Base-by-base conservation (phyloP, 1,140 invertebrate species). In the Ooceraea biroi region DNA sequence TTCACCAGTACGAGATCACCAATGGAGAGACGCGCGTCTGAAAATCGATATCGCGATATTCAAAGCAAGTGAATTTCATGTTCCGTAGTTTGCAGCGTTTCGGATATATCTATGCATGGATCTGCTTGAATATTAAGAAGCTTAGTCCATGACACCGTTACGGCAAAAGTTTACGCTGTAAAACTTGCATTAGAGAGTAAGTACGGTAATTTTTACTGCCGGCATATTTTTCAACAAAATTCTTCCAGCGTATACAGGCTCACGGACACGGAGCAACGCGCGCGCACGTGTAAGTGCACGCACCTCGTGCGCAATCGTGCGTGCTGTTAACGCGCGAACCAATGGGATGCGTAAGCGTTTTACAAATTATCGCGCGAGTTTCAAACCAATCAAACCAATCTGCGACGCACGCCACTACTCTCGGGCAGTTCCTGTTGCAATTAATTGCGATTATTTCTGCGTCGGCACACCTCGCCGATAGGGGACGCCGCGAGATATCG, bases 21-120 rank as follows among this genome's bases (percentile, higher is more conserved):
- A 3, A 78, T 19, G 22, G 55, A 11, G 55, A 19, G n/a, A n/a
- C n/a, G n/a, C 17, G 17, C 17, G 27, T 2, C 25, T 78, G 17
- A 11, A 68, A 78, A 69, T 78, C 17, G 30, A 69, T 69, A 44
- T 78, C 14, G 22, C 61, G 36, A n/a, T n/a, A 65, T 66, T 77
- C n/a, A 14, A n/a, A n/a, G 10, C 10, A 25, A 57, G 41, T 8
- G 4, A 41, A 44, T 68, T 68, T 68, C 19, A 55, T 22, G 36
- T 27, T 27, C 0, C 0, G 50, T 17, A 65, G 14, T 25, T 1
- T 65, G 10, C 12, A 17, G 10, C 11, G n/a, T 36, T 30, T 1
- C 19, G 7, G 2, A 60, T 48, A 2, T 36, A 7, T 41, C 10
- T 50, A 65, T 44, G 5, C 19, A 50, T 65, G 36, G 14, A 44